Percentiles rank a stretch among this genome's conserved stretches.
Conservation (phyloP, 2,888 invertebrate species). For the Bombylius major region DNA sequence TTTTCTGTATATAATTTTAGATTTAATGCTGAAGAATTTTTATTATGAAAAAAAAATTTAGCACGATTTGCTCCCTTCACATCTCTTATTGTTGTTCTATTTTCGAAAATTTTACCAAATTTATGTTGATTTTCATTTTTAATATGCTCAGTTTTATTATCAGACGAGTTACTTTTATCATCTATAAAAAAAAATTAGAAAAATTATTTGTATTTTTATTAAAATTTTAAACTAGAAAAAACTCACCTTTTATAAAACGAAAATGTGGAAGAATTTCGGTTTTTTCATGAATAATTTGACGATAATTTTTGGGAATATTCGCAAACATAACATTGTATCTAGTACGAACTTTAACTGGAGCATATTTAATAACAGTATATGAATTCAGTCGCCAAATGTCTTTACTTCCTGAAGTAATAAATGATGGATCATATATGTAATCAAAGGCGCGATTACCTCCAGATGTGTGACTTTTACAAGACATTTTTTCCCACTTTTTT, state of each 20-base stretch:
- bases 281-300: background rate
- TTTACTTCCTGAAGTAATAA: conserved; percentile 11
- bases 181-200: no score
- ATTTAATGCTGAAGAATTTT: background rate
- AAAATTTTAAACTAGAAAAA: background rate
- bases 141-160: no score
- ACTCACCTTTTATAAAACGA: background rate
- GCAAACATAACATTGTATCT: conserved; percentile 19
- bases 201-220: no score
- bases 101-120: no score
- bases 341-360: conserved; percentile 15
- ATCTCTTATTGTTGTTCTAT: background rate
- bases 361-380: conserved; percentile 11
- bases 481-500: conserved; percentile 10
- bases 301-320: conserved; percentile 14
- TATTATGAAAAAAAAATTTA: conserved; percentile 18
- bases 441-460: conserved; percentile 16
- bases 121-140: no score
- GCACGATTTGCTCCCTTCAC: conserved; percentile 22
- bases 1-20: background rate
- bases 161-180: no score
- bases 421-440: conserved; percentile 18
- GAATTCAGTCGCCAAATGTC: conserved; percentile 14
- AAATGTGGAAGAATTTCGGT: background rate
- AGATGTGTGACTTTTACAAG: conserved; percentile 14